Percentiles rank a stretch among this genome's conserved stretches.
phyloP scores from a whole-genome alignment of 2,888 invertebrate genomes.

The Eupeodes latifasciatus region DNA sequence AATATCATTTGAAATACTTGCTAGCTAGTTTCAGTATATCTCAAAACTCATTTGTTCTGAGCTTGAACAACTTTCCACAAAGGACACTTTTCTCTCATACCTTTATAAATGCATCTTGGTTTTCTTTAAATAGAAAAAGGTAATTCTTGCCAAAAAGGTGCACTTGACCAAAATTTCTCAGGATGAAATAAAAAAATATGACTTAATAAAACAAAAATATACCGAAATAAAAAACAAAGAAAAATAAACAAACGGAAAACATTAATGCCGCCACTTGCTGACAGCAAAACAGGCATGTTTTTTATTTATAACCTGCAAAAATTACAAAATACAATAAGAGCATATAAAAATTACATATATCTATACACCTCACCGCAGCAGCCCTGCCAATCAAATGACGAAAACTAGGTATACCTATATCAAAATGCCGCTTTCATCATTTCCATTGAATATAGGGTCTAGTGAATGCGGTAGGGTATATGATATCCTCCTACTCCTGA shows the following conservation, averaged over 20 bases:
- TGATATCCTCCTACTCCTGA: conserved; percentile 38
- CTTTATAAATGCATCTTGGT: conserved; percentile 49
- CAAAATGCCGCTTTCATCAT: conserved; percentile 71
- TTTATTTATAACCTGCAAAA: conserved; percentile 73
- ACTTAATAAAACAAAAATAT: conserved; percentile 2
- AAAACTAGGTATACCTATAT: conserved; percentile 60
- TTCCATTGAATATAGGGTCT: background rate
- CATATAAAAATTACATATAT: conserved; percentile 42
- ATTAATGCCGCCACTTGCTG: conserved; percentile 71
- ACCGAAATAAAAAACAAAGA: conserved; percentile 23
- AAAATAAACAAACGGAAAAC: conserved; percentile 1
- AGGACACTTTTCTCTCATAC: background rate
- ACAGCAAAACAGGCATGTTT: conserved; percentile 56
- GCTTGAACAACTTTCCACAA: too few relatives aligned
- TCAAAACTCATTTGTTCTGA: too few relatives aligned
- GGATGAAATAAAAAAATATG: conserved; percentile 10
- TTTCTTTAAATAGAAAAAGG: too few relatives aligned
- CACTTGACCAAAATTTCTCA: conserved; percentile 40
- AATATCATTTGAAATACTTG: too few relatives aligned
- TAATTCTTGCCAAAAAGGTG: conserved; percentile 52
- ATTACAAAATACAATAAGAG: background rate
- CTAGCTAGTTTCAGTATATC: too few relatives aligned
- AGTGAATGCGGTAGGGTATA: background rate
- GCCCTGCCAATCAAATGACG: conserved; percentile 74
- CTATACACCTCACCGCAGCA: conserved; percentile 70